Evolutionary conservation across 2,797 vertebrate genomes (phyloP), one percentile per base, ranked within the genome.

Genomic region (Okamejei kenojei): DNA sequence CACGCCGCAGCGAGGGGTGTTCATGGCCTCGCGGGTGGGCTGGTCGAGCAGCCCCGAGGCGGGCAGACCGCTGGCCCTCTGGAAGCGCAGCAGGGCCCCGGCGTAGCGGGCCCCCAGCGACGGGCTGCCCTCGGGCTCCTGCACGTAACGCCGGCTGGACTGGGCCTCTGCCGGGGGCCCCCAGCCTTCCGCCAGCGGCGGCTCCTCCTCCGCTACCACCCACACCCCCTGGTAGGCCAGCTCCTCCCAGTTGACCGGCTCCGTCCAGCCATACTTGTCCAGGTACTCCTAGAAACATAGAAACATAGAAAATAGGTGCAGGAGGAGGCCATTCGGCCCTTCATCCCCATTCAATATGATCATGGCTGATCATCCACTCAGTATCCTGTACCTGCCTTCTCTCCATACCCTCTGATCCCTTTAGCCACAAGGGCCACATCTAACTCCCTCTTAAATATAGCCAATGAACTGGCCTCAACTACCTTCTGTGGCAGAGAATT

Each of bases 221-320:
- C 80, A 61, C 1, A 81, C 86, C 2, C 91, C 82, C 8, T 93
- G 81, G 71, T 80, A 93, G 7, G 90, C 93, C 68, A 93, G 10
- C 8, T 93, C 93, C 4, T 94, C 94, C 94, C 94, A 94, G 65
- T n/a, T 93, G 6, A 94, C 93, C 0, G 94, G 94, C 93, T 94
- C 84, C 0, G 94, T 88, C 94, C 94, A 94, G 3, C 94, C 94
- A n/a, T 94, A 94, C 45, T 94, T 94, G 29, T 76, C 79, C 0
- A 94, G 94, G 74, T 93, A 94, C 68, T 93, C 79, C 94, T 94
- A 2, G 1, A 93, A 38, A 58, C 38, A 38, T 38, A 38, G 38
- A 38, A 38, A 38, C 38, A 38, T 38, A 38, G 38, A 38, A 1
- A 38, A 38, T 38, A 38, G 38, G 38, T 38, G 38, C 38, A 38